Conservation (phyloP, 2,797 vertebrate species). For the Clamator glandarius region DNA sequence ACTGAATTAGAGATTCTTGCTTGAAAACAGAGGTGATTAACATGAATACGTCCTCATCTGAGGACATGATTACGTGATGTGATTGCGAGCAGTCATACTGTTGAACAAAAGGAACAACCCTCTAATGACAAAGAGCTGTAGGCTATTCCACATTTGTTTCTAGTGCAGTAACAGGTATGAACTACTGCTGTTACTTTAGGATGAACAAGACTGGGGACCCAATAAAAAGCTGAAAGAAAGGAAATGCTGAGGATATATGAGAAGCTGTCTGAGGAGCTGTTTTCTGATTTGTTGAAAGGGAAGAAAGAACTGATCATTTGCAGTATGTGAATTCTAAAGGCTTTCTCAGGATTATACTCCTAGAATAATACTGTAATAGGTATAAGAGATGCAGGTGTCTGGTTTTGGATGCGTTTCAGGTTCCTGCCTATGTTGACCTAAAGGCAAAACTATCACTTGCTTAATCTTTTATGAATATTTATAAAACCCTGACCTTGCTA, state of each 20-base stretch:
- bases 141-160: background rate
- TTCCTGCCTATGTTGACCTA: background rate
- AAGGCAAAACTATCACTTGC: background rate
- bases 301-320: background rate
- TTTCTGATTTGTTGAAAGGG: background rate
- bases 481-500: background rate
- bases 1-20: background rate
- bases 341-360: background rate
- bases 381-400: background rate
- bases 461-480: background rate
- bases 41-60: background rate
- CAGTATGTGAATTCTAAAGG: background rate
- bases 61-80: background rate
- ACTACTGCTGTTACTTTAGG: background rate
- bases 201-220: background rate
- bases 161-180: background rate
- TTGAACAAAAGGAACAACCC: background rate
- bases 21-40: background rate
- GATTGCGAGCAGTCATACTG: background rate
- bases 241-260: background rate
- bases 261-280: background rate
- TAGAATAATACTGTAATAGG: background rate
- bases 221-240: background rate
- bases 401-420: background rate
- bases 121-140: background rate